phyloP scores from a whole-genome alignment of 2,113 vertebrate genomes.

The Atractosteus spatula region DNA sequence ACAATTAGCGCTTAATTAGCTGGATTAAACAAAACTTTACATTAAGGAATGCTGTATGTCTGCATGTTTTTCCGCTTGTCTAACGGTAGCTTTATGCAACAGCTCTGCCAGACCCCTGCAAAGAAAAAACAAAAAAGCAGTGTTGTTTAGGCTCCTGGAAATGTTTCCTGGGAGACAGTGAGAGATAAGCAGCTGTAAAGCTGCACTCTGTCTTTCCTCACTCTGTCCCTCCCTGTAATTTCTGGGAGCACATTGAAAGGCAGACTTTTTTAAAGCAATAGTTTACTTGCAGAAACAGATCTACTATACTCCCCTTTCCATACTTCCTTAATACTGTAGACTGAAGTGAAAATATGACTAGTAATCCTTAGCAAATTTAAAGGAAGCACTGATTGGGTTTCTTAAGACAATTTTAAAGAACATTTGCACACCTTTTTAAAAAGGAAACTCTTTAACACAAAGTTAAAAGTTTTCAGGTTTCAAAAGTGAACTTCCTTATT shows the following conservation, averaged over 20 bases:
- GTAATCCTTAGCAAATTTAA: no score
- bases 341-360: no score
- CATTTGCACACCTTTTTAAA: no score
- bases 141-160: background rate
- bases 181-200: constrained; percentile 1
- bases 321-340: no score
- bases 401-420: no score
- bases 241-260: constrained; percentile 11
- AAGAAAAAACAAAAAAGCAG: background rate
- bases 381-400: no score
- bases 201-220: constrained; percentile 18
- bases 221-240: background rate
- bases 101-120: background rate
- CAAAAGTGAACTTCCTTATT: no score
- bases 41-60: background rate
- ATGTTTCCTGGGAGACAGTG: background rate
- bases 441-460: no score
- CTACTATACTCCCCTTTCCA: no score
- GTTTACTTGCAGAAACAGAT: no score
- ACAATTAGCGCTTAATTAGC: background rate
- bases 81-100: background rate
- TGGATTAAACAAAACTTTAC: background rate
- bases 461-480: no score
- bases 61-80: background rate
- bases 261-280: no score